phyloP scores from a whole-genome alignment of 2,888 invertebrate genomes.

The Amiota mariae region DNA sequence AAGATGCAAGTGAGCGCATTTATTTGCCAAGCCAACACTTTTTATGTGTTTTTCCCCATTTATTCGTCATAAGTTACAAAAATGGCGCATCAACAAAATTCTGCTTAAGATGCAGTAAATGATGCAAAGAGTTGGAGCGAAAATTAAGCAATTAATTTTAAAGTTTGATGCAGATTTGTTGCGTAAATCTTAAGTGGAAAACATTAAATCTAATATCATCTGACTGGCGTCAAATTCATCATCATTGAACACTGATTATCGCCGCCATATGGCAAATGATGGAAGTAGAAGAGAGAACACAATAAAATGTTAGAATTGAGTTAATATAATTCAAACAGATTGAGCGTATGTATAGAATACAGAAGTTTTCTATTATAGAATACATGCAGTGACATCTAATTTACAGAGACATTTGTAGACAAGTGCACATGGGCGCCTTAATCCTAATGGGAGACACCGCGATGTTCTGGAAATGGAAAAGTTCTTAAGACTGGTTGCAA shows the following conservation, averaged over 20 bases:
- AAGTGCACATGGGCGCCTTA: no score
- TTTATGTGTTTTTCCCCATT: not conserved
- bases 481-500: no score
- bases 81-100: not conserved
- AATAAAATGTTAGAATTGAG: no score
- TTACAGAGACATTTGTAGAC: no score
- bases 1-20: not conserved
- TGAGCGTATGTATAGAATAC: no score
- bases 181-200: not conserved
- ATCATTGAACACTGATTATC: slow-evolving; percentile 19
- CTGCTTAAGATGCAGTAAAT: not conserved
- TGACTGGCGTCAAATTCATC: slow-evolving; percentile 25
- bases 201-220: slow-evolving; percentile 3
- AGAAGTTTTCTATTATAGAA: no score
- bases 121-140: not conserved
- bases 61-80: no score
- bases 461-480: no score
- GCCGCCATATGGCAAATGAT: slow-evolving; percentile 12
- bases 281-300: no score
- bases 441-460: no score
- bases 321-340: no score
- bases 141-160: slow-evolving; percentile 31
- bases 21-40: slow-evolving; percentile 14
- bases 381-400: no score
- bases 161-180: slow-evolving; percentile 9